Evolutionary conservation across 2,888 invertebrate genomes (phyloP), one percentile per base, ranked within the genome.

Genomic region (Netelia fuscicornis): DNA sequence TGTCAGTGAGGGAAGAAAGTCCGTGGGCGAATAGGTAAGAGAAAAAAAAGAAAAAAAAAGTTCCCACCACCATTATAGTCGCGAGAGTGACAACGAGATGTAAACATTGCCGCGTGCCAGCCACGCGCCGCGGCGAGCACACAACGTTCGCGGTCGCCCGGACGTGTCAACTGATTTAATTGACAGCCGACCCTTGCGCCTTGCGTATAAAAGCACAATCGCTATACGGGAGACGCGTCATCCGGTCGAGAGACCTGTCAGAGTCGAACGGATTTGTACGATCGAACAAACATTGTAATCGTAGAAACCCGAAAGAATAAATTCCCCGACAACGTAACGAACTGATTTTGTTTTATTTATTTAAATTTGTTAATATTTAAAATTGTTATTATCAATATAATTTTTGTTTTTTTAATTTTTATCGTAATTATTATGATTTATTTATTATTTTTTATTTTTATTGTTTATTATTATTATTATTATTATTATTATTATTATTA

Each of bases 51-150:
- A 44, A 56, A 62, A 68, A 23, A 64, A 70, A 81, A 37, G 30
- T 60, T 30, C 5, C 56, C 58, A 68, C 48, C 80, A 58, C 74
- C 71, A 84, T 74, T 71, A 76, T 13, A 58, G 65, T 52, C 70
- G 48, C 56, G 74, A 82, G 77, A 56, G 86, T 86, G 52, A 80
- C 86, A 89, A 89, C 86, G 87, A 89, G 87, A 89, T 88, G 89
- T 88, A 92, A 92, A 92, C 88, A 91, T 58, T 23, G 88, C 80
- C 90, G 88, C 89, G 89, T 88, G 90, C 72, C 86, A 62, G 88
- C 86, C 89, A 89, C 89, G 88, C 87, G 87, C 77, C 80, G 65
- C 25, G 54, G 83, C 78, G 80, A 52, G 23, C 54, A 71, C 64
- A 64, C 37, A 3, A 64, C 37, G 13, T 13, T 13, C 48, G 13